A percentile compares a stretch with the other conserved stretches of the same genome.
phyloP scores from a whole-genome alignment of 2,797 vertebrate genomes.

The Alcedo quadribrachys region DNA sequence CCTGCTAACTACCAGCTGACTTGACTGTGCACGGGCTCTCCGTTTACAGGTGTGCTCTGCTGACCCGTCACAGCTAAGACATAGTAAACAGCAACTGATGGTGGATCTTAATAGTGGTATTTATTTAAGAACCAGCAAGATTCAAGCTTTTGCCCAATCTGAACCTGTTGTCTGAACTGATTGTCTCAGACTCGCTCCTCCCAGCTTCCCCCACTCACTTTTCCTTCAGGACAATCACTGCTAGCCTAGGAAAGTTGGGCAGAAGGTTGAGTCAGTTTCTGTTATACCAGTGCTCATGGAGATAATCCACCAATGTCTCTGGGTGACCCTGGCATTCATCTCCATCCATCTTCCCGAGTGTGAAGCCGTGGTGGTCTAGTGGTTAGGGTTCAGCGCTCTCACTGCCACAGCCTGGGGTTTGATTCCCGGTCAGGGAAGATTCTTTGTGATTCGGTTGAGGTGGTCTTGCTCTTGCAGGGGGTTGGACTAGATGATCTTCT shows the following conservation, averaged over 20 bases:
- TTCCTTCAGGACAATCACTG: fast-evolving
- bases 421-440: not conserved
- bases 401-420: too few relatives aligned
- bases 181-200: not conserved
- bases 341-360: not conserved
- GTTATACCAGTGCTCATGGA: not conserved
- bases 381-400: too few relatives aligned
- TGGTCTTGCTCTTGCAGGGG: too few relatives aligned
- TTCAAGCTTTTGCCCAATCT: not conserved
- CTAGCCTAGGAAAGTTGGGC: not conserved
- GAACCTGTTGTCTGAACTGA: not conserved
- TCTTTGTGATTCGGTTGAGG: too few relatives aligned
- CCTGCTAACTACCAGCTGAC: not conserved
- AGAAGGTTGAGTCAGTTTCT: not conserved
- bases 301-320: not conserved
- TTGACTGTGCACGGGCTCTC: not conserved
- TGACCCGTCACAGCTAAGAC: not conserved
- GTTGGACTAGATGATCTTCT: too few relatives aligned
- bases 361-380: too few relatives aligned
- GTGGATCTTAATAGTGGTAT: not conserved
- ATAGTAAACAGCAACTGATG: not conserved
- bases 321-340: not conserved
- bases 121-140: not conserved
- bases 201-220: fast-evolving
- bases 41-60: not conserved